Conservation (phyloP, 2,797 vertebrate species). For the Clarias laeviceps region DNA sequence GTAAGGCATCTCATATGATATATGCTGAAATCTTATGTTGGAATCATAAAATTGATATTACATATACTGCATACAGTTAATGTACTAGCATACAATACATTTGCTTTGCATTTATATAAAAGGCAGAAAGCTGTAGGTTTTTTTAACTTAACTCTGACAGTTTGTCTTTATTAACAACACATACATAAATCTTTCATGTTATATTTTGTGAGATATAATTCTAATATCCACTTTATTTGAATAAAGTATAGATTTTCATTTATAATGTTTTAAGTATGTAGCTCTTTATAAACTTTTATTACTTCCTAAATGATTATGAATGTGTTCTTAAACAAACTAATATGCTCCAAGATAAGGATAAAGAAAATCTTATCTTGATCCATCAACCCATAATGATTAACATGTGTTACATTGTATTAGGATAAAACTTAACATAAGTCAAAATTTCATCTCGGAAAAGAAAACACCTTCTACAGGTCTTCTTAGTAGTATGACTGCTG, state of each 20-base stretch:
- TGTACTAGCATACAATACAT: not conserved
- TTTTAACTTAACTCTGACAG: not conserved
- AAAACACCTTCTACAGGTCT: not conserved
- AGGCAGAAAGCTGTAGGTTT: not conserved
- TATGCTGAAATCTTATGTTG: not conserved
- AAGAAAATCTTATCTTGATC: not conserved
- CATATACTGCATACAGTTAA: not conserved
- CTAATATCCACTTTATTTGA: not conserved
- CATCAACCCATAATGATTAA: not conserved
- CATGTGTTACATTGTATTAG: not conserved
- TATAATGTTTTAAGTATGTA: not conserved
- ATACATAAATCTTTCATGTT: not conserved
- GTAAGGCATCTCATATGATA: conserved; percentile 54
- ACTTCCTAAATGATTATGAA: not conserved
- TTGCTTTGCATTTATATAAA: not conserved
- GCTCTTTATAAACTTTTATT: not conserved
- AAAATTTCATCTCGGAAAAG: not conserved
- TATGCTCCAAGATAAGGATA: not conserved
- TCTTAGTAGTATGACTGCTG: not conserved
- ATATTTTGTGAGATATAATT: not conserved
- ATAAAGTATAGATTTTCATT: not conserved
- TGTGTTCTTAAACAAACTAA: not conserved
- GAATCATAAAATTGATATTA: not conserved
- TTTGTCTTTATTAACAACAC: not conserved
- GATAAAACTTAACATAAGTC: not conserved